A percentile compares a stretch with the other conserved stretches of the same genome.
Conservation (phyloP, 2,113 vertebrate species). For the Onychostoma macrolepis region DNA sequence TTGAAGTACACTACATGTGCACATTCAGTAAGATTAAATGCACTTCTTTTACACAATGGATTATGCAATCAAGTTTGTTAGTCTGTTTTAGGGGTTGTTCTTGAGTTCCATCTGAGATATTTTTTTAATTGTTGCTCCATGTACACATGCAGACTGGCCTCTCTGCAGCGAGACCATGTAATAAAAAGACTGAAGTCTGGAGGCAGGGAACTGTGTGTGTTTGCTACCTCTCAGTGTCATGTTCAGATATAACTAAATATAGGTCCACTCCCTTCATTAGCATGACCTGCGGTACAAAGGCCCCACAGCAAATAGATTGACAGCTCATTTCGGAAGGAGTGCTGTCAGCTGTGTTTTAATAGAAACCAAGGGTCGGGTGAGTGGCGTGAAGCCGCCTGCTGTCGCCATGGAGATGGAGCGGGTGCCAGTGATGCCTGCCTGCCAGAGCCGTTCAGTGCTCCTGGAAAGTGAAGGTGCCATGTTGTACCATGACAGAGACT, state of each 20-base stretch:
- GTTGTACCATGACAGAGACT: background rate
- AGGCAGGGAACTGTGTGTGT: background rate
- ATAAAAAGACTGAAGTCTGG: background rate
- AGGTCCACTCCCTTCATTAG: slow-evolving; percentile 63
- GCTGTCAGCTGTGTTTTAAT: slow-evolving; percentile 64
- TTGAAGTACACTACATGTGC: background rate
- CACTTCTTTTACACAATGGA: background rate
- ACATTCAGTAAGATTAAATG: background rate
- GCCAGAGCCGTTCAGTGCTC: background rate
- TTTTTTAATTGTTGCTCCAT: background rate
- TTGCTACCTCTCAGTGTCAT: slow-evolving; percentile 16
- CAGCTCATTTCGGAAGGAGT: slow-evolving; percentile 62
- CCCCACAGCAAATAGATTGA: slow-evolving; percentile 65
- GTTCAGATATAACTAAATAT: slow-evolving; percentile 70
- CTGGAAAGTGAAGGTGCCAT: slow-evolving; percentile 18
- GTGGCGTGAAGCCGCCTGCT: slow-evolving; percentile 5
- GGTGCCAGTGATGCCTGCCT: slow-evolving; percentile 33
- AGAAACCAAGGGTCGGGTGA: slow-evolving; percentile 12
- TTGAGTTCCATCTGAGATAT: background rate
- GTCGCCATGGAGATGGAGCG: slow-evolving; percentile 43
- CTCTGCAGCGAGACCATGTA: background rate
- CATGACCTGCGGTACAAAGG: slow-evolving; percentile 57
- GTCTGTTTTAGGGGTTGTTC: background rate
- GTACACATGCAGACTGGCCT: background rate
- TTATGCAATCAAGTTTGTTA: background rate